Evolutionary conservation across 1,140 invertebrate species (phyloP), one percentile per base, ranked within the genome.

Genomic region (Plectrocnemia conspersa): DNA sequence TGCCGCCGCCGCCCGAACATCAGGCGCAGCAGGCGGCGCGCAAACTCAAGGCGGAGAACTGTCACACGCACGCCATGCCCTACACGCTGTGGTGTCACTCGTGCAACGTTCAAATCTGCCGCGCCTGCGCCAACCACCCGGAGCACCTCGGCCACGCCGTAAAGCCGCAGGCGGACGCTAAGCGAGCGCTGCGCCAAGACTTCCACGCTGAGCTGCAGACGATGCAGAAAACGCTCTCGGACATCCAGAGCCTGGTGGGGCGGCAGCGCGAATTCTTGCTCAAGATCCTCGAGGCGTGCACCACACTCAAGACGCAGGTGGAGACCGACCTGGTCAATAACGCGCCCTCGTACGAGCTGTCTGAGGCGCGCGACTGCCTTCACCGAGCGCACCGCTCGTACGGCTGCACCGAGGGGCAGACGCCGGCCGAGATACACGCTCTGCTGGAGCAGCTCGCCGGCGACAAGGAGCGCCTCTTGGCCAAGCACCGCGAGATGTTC

Each of bases 21-120:
- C 24, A 15, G 18, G 15, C 59, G 56, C 54, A 25, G 25, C n/a
- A 27, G 16, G 44, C 60, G 35, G n/a, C 46, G 21, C 21, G 64
- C 33, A 63, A 72, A 61, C 58, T 67, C 21, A 64, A 70, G 27
- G 69, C 67, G 47, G 83, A 85, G 65, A 83, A 82, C 64, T 87
- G 85, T 67, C 78, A 81, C 63, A 79, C 80, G 42, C 85, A 87
- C 66, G 82, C 79, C 35, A 84, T 85, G 82, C 84, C 85, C 16
- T 68, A 82, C 53, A 79, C 82, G 22, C 69, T 84, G 13, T 88
- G 84, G 84, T 88, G 85, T 66, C 77, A 78, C 48, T 80, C 76
- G n/a, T 89, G 85, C 65, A 77, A 77, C 40, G 70, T 70, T 16
- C 69, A 78, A 18, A 70, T 87, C 11, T 88, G 85, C 63, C 74